Conservation (phyloP, 2,797 vertebrate genomes). For the Alca torda region DNA sequence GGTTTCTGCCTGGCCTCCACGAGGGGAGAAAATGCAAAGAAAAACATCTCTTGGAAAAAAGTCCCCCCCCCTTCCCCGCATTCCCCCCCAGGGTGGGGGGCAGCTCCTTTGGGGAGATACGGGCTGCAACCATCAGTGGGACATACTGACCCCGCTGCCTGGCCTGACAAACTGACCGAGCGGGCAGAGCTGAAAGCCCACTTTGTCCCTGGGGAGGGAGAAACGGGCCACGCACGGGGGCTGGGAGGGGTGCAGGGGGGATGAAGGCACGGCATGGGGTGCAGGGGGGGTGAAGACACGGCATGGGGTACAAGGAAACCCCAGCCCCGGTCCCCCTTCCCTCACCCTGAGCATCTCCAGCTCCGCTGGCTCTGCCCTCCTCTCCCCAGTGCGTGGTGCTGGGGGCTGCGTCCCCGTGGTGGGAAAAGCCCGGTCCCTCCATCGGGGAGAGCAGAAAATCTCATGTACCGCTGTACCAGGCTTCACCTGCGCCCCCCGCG, state of each 20-base stretch:
- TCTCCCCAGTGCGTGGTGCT: accelerated
- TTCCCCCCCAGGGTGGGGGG: too few relatives aligned
- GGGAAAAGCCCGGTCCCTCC: background rate
- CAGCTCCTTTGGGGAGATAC: background rate
- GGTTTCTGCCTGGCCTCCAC: accelerated
- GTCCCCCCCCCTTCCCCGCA: too few relatives aligned
- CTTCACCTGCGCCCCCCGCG: background rate
- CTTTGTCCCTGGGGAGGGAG: background rate
- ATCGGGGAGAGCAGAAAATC: accelerated
- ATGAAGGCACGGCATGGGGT: background rate
- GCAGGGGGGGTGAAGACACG: background rate
- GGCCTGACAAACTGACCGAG: accelerated
- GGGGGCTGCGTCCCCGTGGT: accelerated
- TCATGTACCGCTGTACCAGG: accelerated
- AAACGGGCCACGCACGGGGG: accelerated
- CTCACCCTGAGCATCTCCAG: background rate
- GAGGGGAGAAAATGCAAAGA: background rate
- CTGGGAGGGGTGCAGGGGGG: background rate
- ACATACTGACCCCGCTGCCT: accelerated
- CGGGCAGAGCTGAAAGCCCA: background rate
- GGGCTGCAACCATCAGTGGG: background rate
- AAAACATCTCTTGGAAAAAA: background rate
- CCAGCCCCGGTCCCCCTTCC: too few relatives aligned
- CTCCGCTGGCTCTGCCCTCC: background rate
- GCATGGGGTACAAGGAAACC: background rate